Evolutionary conservation across 1,140 invertebrate species (phyloP).

Genomic region (Colletes latitarsis): DNA sequence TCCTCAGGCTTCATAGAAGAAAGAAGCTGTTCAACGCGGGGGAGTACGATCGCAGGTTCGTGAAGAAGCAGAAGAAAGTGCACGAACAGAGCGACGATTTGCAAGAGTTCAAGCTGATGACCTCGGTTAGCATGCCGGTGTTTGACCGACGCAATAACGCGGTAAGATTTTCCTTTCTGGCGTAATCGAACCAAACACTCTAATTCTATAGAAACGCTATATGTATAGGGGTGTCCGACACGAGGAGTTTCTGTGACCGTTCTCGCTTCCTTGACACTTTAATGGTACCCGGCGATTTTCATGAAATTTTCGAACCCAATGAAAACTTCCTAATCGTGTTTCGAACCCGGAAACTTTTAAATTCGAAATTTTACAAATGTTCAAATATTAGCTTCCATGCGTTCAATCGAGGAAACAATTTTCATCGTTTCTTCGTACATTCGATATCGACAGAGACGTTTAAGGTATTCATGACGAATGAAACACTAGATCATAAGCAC

Average conservation of each 20-base stretch:
- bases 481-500: neutral
- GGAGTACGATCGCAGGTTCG: constrained; percentile 82
- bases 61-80: constrained; percentile 76
- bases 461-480: too few relatives aligned
- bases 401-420: too few relatives aligned
- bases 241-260: neutral
- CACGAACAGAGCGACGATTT: constrained; percentile 83
- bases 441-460: too few relatives aligned
- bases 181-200: neutral
- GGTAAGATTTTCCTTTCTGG: constrained; percentile 81
- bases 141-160: constrained; percentile 91
- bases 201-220: neutral
- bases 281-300: too few relatives aligned
- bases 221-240: too few relatives aligned
- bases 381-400: too few relatives aligned
- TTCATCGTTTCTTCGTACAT: too few relatives aligned
- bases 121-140: constrained; percentile 95
- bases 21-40: constrained; percentile 82
- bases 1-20: constrained; percentile 83
- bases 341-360: too few relatives aligned
- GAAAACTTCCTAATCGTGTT: too few relatives aligned
- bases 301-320: too few relatives aligned
- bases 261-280: too few relatives aligned
- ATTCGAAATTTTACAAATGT: too few relatives aligned
- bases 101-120: constrained; percentile 89